These are phyloP conservation scores for Pyrrhosoma nymphula DNA, from an alignment of 2,888 invertebrate species.

Conservation along the genomic window DNA sequence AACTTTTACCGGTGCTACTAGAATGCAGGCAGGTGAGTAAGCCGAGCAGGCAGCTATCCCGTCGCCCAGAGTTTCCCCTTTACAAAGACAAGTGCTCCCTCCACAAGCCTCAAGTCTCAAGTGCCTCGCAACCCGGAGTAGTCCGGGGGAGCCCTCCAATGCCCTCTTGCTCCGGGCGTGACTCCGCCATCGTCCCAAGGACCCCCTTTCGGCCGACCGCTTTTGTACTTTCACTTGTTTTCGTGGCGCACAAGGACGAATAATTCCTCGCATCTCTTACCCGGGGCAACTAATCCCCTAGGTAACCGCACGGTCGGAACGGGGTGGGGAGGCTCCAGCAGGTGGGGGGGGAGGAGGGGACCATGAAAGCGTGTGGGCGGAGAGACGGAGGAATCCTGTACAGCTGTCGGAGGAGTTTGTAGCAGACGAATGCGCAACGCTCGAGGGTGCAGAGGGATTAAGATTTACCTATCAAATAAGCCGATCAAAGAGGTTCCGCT, in stretches of 20 bases:
- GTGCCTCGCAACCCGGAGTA: not conserved
- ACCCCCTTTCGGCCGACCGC: not conserved
- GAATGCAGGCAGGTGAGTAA: not conserved
- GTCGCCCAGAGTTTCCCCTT: not conserved
- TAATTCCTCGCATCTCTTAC: not conserved
- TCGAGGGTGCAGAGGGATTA: not conserved
- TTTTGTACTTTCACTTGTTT: conserved; percentile 12
- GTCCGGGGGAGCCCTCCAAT: not conserved
- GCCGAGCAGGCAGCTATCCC: not conserved
- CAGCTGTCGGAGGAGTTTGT: no score
- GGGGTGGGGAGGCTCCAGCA: no score
- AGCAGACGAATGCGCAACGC: not conserved
- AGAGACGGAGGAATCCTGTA: no score
- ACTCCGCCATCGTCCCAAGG: not conserved
- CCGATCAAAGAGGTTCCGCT: no score
- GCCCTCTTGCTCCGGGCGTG: not conserved
- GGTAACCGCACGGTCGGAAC: not conserved
- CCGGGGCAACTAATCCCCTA: not conserved
- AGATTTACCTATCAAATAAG: no score
- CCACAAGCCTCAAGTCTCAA: not conserved
- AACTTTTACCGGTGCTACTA: no score
- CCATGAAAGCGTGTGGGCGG: not conserved
- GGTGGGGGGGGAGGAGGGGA: not conserved
- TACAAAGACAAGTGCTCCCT: not conserved
- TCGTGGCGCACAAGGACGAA: not conserved